A percentile compares a stretch with the other conserved stretches of the same genome.
Conservation (phyloP, 2,888 invertebrate genomes). For the Peribatodes rhomboidaria region DNA sequence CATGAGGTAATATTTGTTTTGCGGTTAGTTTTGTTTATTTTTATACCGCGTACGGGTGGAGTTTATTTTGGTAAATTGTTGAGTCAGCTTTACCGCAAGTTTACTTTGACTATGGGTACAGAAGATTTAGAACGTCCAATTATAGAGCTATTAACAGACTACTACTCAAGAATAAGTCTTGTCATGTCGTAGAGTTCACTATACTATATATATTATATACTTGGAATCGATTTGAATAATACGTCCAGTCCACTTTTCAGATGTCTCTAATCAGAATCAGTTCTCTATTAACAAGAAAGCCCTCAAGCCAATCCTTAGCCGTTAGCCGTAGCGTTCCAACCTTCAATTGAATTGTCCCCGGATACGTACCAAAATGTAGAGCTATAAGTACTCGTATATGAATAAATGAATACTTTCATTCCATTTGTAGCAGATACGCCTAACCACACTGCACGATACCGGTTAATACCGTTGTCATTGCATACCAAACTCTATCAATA, state of each 20-base stretch:
- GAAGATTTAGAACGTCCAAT: neutral
- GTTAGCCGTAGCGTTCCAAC: no score
- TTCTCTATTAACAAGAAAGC: no score
- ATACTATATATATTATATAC: no score
- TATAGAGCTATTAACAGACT: neutral
- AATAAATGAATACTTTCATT: neutral
- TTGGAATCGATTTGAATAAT: no score
- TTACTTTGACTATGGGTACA: neutral
- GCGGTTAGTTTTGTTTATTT: slow-evolving; percentile 3
- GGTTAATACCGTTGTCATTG: slow-evolving; percentile 7
- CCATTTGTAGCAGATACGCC: neutral
- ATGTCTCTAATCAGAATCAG: no score
- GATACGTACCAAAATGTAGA: neutral
- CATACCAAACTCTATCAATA: slow-evolving; percentile 25
- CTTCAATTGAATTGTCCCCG: no score
- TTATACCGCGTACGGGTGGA: neutral
- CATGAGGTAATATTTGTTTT: slow-evolving; percentile 21
- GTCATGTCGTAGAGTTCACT: neutral
- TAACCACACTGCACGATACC: slow-evolving; percentile 8
- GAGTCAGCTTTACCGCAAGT: neutral
- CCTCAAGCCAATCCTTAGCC: no score
- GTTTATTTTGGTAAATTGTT: slow-evolving; percentile 3
- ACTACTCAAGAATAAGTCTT: neutral
- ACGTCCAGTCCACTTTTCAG: no score
- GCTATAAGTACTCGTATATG: neutral